Conservation (phyloP, 2,888 invertebrate species). For the Adelognathus sp. region DNA sequence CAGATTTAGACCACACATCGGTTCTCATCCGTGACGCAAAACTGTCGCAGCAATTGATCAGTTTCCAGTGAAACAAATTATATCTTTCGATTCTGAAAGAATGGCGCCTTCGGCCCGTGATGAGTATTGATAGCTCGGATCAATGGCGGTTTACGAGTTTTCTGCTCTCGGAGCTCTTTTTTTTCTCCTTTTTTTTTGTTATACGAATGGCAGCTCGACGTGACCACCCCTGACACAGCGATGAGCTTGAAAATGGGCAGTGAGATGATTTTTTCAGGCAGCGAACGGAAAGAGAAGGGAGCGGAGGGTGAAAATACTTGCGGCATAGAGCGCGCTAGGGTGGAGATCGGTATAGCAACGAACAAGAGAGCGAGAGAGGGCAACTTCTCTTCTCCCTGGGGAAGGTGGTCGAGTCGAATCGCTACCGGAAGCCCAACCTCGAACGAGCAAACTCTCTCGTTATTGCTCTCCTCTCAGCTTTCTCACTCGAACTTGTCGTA, state of each 20-base stretch:
- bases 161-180: conserved; percentile 37
- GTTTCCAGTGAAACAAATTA: conserved; percentile 54
- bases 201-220: conserved; percentile 53
- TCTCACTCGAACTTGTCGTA: conserved; percentile 46
- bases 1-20: too few relatives aligned
- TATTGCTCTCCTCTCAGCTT: conserved; percentile 33
- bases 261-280: conserved; percentile 70
- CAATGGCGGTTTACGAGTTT: conserved; percentile 52
- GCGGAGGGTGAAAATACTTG: conserved; percentile 36
- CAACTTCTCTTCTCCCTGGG: conserved; percentile 60
- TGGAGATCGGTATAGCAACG: conserved; percentile 50
- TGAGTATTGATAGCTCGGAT: conserved; percentile 60
- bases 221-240: conserved; percentile 62
- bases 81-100: conserved; percentile 45
- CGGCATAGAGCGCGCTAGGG: conserved; percentile 28
- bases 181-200: conserved; percentile 27
- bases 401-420: conserved; percentile 66
- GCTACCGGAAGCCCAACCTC: conserved; percentile 61
- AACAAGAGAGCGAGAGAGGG: conserved; percentile 50
- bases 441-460: conserved; percentile 58
- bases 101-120: conserved; percentile 42
- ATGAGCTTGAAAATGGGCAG: conserved; percentile 69
- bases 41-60: conserved; percentile 23
- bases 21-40: conserved; percentile 19
- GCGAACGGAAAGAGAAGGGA: conserved; percentile 45